Evolutionary conservation across 2,113 vertebrate species (phyloP).

Genomic region (Pseudopipra pipra): DNA sequence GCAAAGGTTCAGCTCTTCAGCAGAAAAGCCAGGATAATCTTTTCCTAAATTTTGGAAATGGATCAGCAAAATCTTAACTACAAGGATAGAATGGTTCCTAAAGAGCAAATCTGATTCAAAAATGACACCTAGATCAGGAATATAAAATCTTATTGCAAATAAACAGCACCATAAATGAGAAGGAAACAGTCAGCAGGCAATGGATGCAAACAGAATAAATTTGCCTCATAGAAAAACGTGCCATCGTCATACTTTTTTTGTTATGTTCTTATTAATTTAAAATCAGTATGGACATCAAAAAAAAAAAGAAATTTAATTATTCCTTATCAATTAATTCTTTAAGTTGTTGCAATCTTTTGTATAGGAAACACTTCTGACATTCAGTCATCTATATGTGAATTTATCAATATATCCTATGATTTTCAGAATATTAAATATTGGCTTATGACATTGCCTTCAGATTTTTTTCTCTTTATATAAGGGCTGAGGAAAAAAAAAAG

Average conservation of each 20-base stretch:
- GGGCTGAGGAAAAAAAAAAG: neutral
- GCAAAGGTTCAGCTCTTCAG: neutral
- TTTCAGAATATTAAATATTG: neutral
- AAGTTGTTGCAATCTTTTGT: neutral
- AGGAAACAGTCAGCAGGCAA: neutral
- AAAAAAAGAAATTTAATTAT: neutral
- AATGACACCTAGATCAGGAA: neutral
- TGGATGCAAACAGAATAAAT: neutral
- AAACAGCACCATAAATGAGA: neutral
- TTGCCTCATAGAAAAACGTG: neutral
- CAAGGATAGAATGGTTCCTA: neutral
- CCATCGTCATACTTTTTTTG: neutral
- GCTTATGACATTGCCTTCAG: neutral
- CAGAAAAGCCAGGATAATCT: neutral
- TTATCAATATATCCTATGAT: neutral
- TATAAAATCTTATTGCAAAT: neutral
- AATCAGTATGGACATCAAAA: neutral
- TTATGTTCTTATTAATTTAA: neutral
- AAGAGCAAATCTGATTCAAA: neutral
- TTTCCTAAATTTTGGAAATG: neutral
- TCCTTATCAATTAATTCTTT: neutral
- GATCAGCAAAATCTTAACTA: neutral
- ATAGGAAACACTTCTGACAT: neutral
- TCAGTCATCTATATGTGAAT: neutral
- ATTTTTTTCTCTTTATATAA: neutral